Percentiles rank a stretch among this genome's conserved stretches.
These are phyloP conservation scores for Protonibea diacanthus DNA, from an alignment of 2,797 vertebrate species.

Conservation along the genomic window DNA sequence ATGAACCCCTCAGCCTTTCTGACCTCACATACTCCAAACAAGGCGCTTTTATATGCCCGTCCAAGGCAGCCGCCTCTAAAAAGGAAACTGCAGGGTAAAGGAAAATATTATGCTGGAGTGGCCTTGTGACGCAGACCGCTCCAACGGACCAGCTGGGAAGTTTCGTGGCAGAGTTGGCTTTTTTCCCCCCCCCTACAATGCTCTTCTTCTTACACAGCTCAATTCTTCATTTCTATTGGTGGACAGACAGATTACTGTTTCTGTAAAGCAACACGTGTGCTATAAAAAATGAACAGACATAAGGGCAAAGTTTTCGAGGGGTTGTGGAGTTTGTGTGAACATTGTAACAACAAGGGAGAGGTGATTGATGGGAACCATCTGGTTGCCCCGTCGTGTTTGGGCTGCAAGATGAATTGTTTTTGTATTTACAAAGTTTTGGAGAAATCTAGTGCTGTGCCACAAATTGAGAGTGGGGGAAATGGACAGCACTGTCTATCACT, in stretches of 20 bases:
- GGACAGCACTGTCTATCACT: background rate
- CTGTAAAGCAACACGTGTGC: constrained; percentile 7
- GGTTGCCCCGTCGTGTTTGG: constrained; percentile 30
- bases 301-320: constrained; percentile 12
- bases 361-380: constrained; percentile 69
- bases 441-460: constrained; percentile 3
- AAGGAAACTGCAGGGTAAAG: constrained; percentile 71
- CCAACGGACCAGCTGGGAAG: constrained; percentile 57
- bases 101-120: constrained; percentile 71
- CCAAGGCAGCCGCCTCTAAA: constrained; percentile 43
- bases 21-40: constrained; percentile 62
- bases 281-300: constrained; percentile 20
- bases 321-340: constrained; percentile 23
- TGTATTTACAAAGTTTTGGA: constrained; percentile 13
- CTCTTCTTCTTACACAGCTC: constrained; percentile 15
- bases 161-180: constrained; percentile 23
- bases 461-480: background rate
- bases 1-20: constrained; percentile 39
- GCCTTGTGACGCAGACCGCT: constrained; percentile 48
- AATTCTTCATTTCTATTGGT: constrained; percentile 12
- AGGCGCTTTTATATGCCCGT: constrained; percentile 52
- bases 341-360: constrained; percentile 31
- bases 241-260: background rate
- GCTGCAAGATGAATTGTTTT: constrained; percentile 21
- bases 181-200: constrained; percentile 2